phyloP scores from a whole-genome alignment of 1,140 invertebrate genomes.

The Steinernema khuongi region DNA sequence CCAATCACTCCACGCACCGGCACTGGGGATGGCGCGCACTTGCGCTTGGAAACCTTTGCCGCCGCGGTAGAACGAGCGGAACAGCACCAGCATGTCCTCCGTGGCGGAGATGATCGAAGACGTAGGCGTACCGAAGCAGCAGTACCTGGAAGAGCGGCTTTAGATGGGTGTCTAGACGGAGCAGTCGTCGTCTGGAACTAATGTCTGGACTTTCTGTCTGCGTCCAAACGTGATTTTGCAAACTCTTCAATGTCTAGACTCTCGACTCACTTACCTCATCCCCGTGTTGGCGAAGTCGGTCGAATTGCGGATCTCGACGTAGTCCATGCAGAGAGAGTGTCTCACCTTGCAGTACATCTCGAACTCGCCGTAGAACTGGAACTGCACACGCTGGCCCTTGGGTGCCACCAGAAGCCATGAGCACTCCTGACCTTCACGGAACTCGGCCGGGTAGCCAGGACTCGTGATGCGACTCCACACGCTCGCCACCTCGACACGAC shows the following conservation, averaged over 20 bases:
- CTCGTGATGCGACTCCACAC: slow-evolving; percentile 45
- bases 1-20: slow-evolving; percentile 47
- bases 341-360: slow-evolving; percentile 57
- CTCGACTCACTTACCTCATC: slow-evolving; percentile 46
- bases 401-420: slow-evolving; percentile 55
- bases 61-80: slow-evolving; percentile 58
- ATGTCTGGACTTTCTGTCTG: no score
- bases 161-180: background rate
- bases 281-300: slow-evolving; percentile 59
- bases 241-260: background rate
- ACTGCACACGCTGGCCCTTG: slow-evolving; percentile 48
- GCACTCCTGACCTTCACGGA: slow-evolving; percentile 57
- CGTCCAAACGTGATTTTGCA: no score
- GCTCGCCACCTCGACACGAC: slow-evolving; percentile 38
- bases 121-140: slow-evolving; percentile 54
- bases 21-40: slow-evolving; percentile 43
- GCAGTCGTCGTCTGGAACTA: no score
- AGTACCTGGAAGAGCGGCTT: slow-evolving; percentile 43
- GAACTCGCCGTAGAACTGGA: slow-evolving; percentile 55
- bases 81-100: slow-evolving; percentile 56
- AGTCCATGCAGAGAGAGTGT: slow-evolving; percentile 58
- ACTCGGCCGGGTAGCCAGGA: slow-evolving; percentile 54
- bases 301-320: slow-evolving; percentile 56
- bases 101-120: slow-evolving; percentile 52
- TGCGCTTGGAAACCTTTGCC: slow-evolving; percentile 56